Evolutionary conservation across 2,797 vertebrate genomes (phyloP).

Genomic region (Steatocranus sp.): DNA sequence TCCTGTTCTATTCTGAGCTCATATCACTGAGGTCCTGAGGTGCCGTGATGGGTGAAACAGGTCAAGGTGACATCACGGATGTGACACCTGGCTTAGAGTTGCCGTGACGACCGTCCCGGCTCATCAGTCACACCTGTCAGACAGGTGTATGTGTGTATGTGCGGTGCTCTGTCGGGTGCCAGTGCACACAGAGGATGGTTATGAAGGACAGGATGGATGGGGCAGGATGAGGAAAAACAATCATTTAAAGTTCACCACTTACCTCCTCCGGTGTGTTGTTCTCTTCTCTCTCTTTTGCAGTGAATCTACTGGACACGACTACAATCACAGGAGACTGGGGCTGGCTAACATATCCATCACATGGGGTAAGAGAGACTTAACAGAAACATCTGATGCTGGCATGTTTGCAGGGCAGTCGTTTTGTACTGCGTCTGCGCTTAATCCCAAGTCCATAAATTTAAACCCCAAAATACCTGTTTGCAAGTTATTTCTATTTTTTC

Average conservation of each 20-base stretch:
- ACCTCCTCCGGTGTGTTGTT: not conserved
- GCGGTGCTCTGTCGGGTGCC: not conserved
- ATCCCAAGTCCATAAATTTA: not conserved
- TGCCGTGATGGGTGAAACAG: slow-evolving; percentile 21
- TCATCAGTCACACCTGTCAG: slow-evolving; percentile 70
- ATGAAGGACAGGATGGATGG: slow-evolving; percentile 13
- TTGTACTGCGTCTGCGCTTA: not conserved
- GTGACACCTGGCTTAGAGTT: slow-evolving; percentile 33
- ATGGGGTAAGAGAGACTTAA: slow-evolving; percentile 67
- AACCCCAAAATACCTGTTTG: not conserved
- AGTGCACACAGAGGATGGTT: not conserved
- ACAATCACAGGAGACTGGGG: slow-evolving; percentile 79
- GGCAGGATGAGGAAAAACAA: not conserved
- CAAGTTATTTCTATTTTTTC: not conserved
- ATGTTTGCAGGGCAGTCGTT: not conserved
- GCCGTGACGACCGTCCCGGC: slow-evolving; percentile 29
- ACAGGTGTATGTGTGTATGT: slow-evolving; percentile 7
- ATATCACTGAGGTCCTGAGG: slow-evolving; percentile 9
- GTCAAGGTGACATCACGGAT: slow-evolving; percentile 60
- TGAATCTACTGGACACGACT: slow-evolving; percentile 79
- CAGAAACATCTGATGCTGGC: not conserved
- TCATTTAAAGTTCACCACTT: slow-evolving; percentile 22
- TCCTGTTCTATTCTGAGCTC: slow-evolving; percentile 16
- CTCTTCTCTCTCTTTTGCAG: slow-evolving; percentile 58
- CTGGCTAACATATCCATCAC: slow-evolving; percentile 77